Evolutionary conservation across 2,797 vertebrate genomes (phyloP).

Genomic region (Gila robusta): DNA sequence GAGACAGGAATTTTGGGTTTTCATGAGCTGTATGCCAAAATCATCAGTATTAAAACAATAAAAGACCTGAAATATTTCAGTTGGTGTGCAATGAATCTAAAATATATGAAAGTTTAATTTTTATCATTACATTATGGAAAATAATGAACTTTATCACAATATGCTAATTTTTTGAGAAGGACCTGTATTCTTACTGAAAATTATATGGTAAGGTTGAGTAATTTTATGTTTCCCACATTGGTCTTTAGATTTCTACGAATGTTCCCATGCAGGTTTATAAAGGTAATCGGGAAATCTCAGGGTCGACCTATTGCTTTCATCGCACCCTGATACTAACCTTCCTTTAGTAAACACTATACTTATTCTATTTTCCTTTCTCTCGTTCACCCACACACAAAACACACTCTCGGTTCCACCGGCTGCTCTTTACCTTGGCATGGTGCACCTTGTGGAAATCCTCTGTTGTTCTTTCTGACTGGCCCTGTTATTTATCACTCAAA

Average conservation of each 20-base stretch:
- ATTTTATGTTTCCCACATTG: background rate
- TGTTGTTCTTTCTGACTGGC: conserved; percentile 45
- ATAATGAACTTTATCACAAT: too few species aligned
- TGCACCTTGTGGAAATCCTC: conserved; percentile 49
- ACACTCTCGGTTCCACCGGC: conserved; percentile 17
- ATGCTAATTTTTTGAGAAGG: too few species aligned
- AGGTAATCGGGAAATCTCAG: background rate
- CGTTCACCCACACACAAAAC: conserved; percentile 24
- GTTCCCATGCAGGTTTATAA: background rate
- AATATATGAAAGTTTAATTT: too few species aligned
- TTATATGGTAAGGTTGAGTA: background rate
- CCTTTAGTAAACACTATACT: conserved; percentile 26
- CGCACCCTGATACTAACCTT: background rate
- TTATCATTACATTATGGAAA: too few species aligned
- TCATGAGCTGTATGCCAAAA: too few species aligned
- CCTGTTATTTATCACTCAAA: conserved; percentile 49
- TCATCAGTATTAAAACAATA: too few species aligned
- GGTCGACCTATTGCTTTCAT: background rate
- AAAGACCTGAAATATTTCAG: too few species aligned
- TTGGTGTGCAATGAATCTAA: too few species aligned
- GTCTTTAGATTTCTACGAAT: background rate
- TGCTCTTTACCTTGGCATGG: conserved; percentile 43
- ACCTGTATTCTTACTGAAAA: background rate
- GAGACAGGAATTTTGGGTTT: too few species aligned
- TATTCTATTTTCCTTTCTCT: conserved; percentile 10